A percentile compares a stretch with the other conserved stretches of the same genome.
These are phyloP conservation scores for Gracilinanus agilis DNA, from an alignment of 2,113 vertebrate genomes.

Conservation along the genomic window DNA sequence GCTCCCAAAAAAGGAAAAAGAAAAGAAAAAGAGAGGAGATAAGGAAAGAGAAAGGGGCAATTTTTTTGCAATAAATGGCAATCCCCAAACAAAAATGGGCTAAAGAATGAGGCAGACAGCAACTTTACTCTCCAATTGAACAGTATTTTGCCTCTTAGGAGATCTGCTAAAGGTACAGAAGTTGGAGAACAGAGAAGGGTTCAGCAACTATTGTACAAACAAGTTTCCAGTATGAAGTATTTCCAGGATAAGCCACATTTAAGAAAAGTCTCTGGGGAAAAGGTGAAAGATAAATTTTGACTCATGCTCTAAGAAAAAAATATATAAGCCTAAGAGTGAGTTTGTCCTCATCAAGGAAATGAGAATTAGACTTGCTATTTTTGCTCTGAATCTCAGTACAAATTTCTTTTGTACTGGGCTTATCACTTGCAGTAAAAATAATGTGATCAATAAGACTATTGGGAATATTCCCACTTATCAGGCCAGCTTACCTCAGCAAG, in stretches of 20 bases:
- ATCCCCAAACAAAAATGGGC: conserved; percentile 52
- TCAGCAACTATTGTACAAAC: background rate
- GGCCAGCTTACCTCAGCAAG: background rate
- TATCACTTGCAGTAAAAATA: background rate
- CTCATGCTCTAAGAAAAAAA: background rate
- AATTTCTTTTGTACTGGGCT: background rate
- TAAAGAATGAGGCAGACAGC: background rate
- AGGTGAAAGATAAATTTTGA: background rate
- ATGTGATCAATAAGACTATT: background rate
- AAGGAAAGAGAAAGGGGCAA: background rate
- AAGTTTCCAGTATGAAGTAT: background rate
- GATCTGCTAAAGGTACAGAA: background rate
- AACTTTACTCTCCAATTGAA: accelerated
- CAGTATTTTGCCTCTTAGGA: background rate
- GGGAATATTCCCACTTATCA: background rate
- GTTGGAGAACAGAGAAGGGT: background rate
- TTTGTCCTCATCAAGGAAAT: background rate
- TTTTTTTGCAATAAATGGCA: conserved; percentile 60
- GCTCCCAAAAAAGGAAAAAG: background rate
- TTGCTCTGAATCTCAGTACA: conserved; percentile 1
- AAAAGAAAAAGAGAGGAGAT: background rate
- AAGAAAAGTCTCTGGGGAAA: background rate
- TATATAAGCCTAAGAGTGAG: background rate
- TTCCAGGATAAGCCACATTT: background rate
- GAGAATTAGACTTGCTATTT: background rate